A percentile compares a stretch with the other conserved stretches of the same genome.
Conservation (phyloP, 2,797 vertebrate species). For the Sarcophilus harrisii region DNA sequence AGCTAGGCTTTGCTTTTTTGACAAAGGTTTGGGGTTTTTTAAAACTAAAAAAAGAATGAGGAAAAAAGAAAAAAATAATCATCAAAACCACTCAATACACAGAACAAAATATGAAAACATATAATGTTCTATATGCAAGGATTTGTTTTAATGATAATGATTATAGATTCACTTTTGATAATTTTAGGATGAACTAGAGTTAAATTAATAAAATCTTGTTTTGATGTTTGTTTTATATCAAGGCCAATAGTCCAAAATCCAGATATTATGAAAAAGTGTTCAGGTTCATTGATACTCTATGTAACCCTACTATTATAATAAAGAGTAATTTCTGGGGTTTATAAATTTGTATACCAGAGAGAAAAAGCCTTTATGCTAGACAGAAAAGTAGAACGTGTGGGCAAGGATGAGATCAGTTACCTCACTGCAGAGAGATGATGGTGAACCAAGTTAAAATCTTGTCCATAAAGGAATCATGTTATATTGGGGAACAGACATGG, state of each 20-base stretch:
- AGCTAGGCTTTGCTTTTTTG: not conserved
- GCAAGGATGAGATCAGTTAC: not conserved
- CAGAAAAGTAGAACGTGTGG: not conserved
- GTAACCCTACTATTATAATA: not conserved
- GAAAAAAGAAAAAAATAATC: not conserved
- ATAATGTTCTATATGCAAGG: not conserved
- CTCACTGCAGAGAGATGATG: not conserved
- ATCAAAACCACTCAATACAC: not conserved
- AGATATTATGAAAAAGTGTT: not conserved
- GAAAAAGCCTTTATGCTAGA: not conserved
- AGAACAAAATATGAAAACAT: not conserved
- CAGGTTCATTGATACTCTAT: not conserved
- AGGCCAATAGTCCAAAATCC: not conserved
- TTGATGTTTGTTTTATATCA: not conserved
- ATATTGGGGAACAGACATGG: not conserved
- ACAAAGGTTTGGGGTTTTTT: too few species aligned
- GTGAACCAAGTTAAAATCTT: not conserved
- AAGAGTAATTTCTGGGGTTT: not conserved
- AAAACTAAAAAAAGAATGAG: not conserved
- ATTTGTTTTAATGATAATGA: not conserved
- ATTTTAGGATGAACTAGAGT: not conserved
- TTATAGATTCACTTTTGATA: not conserved
- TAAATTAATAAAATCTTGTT: not conserved
- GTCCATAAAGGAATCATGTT: not conserved
- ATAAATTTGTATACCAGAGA: not conserved